Evolutionary conservation across 2,797 vertebrate genomes (phyloP).

Genomic region (Tokudaia tokunoshimensis): DNA sequence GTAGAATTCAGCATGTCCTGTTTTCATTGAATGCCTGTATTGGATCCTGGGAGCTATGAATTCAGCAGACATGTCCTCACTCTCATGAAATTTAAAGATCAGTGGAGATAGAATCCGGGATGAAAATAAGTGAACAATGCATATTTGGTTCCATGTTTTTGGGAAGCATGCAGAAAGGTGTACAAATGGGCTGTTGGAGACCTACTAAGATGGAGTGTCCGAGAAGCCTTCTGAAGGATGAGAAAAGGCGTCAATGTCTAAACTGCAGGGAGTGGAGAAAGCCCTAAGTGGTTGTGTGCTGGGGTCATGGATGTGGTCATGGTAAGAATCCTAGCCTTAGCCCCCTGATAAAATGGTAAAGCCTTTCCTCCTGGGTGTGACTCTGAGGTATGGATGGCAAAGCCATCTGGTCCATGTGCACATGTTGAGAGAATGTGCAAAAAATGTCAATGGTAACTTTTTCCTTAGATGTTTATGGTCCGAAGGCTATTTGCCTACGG

Average conservation of each 20-base stretch:
- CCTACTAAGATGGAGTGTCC: background rate
- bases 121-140: background rate
- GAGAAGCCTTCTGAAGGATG: background rate
- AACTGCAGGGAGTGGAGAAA: background rate
- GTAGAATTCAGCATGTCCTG: background rate
- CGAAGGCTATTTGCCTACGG: background rate
- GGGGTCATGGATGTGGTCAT: too few species aligned
- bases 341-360: too few species aligned
- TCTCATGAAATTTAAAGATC: background rate
- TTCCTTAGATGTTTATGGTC: background rate
- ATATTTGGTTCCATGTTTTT: background rate
- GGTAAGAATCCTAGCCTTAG: background rate
- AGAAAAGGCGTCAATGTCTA: background rate
- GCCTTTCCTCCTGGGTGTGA: background rate
- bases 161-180: background rate
- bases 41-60: background rate
- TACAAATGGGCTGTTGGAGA: background rate
- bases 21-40: background rate
- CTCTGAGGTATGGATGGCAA: background rate
- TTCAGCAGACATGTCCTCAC: background rate
- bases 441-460: background rate
- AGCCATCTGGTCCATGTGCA: background rate
- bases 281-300: background rate
- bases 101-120: background rate
- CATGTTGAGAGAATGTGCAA: background rate